A percentile compares a stretch with the other conserved stretches of the same genome.
These are phyloP conservation scores for Catharus minimus DNA, from an alignment of 2,113 vertebrate genomes.

Conservation along the genomic window DNA sequence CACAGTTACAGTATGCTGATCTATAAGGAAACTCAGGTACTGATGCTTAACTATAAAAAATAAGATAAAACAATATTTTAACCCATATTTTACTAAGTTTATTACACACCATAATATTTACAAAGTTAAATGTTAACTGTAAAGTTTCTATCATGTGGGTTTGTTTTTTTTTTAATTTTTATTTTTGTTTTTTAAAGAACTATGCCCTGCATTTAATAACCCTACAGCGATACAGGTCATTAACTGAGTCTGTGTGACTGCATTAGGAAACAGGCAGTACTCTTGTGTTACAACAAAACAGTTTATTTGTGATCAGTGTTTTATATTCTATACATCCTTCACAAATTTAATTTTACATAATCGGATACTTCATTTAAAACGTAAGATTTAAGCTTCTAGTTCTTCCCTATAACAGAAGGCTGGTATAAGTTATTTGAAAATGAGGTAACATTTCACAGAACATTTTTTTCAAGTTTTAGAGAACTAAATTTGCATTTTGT, in stretches of 20 bases:
- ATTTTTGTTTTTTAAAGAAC: slow-evolving; percentile 55
- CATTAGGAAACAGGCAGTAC: slow-evolving; percentile 82
- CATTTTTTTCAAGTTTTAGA: slow-evolving; percentile 96
- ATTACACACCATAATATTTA: slow-evolving; percentile 77
- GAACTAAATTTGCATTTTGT: slow-evolving; percentile 90
- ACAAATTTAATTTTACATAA: slow-evolving; percentile 91
- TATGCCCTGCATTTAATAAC: slow-evolving; percentile 73
- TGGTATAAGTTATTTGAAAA: slow-evolving; percentile 90
- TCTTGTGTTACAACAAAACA: slow-evolving; percentile 87
- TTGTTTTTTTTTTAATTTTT: not conserved
- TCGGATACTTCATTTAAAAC: slow-evolving; percentile 82
- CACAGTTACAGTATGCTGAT: slow-evolving; percentile 55
- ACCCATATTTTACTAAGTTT: slow-evolving; percentile 74
- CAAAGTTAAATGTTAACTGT: slow-evolving; percentile 75
- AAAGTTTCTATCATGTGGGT: slow-evolving; percentile 61
- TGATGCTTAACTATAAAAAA: slow-evolving; percentile 71
- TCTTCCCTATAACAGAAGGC: slow-evolving; percentile 84
- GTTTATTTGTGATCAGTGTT: slow-evolving; percentile 93
- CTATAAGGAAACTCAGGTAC: slow-evolving; percentile 63
- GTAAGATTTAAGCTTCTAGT: slow-evolving; percentile 78
- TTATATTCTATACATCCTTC: slow-evolving; percentile 93
- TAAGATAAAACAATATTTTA: slow-evolving; percentile 77
- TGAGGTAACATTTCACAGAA: slow-evolving; percentile 99
- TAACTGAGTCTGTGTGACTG: slow-evolving; percentile 70
- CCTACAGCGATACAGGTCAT: slow-evolving; percentile 68